Evolutionary conservation across 2,797 vertebrate species (phyloP).

Genomic region (Hippopotamyrus pictus): DNA sequence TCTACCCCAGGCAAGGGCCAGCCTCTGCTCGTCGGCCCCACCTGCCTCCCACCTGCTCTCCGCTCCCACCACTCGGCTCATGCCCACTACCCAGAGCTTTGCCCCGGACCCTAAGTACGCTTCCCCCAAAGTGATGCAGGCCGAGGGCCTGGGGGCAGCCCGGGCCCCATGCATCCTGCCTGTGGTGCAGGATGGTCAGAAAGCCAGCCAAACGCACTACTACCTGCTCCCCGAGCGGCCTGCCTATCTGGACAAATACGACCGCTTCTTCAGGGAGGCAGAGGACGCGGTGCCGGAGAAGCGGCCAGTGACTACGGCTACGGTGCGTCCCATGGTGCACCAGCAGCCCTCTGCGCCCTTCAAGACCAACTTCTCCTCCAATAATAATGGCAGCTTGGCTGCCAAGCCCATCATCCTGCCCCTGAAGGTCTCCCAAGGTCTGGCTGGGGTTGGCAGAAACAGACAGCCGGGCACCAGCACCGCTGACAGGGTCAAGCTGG

Average conservation of each 20-base stretch:
- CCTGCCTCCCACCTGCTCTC: conserved; percentile 69
- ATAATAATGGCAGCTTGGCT: conserved; percentile 71
- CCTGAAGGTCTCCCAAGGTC: conserved; percentile 55
- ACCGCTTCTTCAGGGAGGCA: conserved; percentile 64
- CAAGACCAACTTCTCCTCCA: conserved; percentile 80
- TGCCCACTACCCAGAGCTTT: conserved; percentile 66
- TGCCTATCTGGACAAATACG: conserved; percentile 79
- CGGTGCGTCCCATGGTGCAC: conserved; percentile 89
- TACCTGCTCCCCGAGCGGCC: conserved; percentile 81
- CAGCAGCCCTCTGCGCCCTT: conserved; percentile 55
- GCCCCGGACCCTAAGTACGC: conserved; percentile 68
- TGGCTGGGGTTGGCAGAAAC: conserved; percentile 60
- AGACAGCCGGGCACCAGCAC: conserved; percentile 41
- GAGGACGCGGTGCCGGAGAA: conserved; percentile 59
- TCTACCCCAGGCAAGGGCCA: conserved; percentile 63
- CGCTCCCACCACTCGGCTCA: conserved; percentile 66
- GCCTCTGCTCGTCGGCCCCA: conserved; percentile 61
- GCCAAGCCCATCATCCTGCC: conserved; percentile 31
- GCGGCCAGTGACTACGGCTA: conserved; percentile 74
- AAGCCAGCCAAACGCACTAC: conserved; percentile 75
- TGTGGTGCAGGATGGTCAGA: conserved; percentile 67
- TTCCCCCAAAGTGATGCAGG: conserved; percentile 70
- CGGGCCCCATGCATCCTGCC: conserved; percentile 74
- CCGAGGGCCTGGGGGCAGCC: conserved; percentile 54
- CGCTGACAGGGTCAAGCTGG: conserved; percentile 63